A percentile compares a stretch with the other conserved stretches of the same genome.
Evolutionary conservation across 2,113 vertebrate genomes (phyloP).

Genomic region (Semicossyphus pulcher): DNA sequence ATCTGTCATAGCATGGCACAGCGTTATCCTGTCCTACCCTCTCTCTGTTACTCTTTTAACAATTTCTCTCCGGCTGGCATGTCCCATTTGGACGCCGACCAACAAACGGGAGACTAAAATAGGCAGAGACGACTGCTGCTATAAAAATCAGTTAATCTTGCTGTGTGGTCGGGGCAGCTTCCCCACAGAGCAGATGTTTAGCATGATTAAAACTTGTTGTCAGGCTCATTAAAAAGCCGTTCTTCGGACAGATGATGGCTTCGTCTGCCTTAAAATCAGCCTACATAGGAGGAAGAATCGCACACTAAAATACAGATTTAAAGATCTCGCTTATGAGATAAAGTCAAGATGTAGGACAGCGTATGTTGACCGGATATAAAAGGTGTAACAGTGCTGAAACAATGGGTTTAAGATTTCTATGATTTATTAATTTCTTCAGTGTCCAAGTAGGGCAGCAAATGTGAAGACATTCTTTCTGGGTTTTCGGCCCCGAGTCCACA

Average conservation of each 20-base stretch:
- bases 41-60: slow-evolving; percentile 43
- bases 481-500: no score
- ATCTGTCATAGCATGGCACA: slow-evolving; percentile 74
- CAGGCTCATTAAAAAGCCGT: slow-evolving; percentile 61
- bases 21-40: slow-evolving; percentile 48
- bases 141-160: slow-evolving; percentile 59
- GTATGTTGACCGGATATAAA: slow-evolving; percentile 5
- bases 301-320: slow-evolving; percentile 3
- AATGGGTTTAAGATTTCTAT: no score
- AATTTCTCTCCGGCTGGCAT: slow-evolving; percentile 43
- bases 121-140: slow-evolving; percentile 25
- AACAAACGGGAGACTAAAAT: slow-evolving; percentile 35
- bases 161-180: slow-evolving; percentile 50
- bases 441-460: no score
- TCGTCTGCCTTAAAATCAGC: slow-evolving; percentile 46
- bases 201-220: slow-evolving; percentile 69
- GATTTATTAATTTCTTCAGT: no score
- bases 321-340: neutral
- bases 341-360: neutral
- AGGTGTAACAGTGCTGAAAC: no score
- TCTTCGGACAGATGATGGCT: slow-evolving; percentile 58
- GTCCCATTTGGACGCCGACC: slow-evolving; percentile 59
- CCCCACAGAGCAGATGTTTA: slow-evolving; percentile 69
- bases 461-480: no score
- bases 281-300: slow-evolving; percentile 28